Percentiles rank a stretch among this genome's conserved stretches.
These are phyloP conservation scores for Nasonia oneida DNA, from an alignment of 2,888 invertebrate species.

Conservation along the genomic window DNA sequence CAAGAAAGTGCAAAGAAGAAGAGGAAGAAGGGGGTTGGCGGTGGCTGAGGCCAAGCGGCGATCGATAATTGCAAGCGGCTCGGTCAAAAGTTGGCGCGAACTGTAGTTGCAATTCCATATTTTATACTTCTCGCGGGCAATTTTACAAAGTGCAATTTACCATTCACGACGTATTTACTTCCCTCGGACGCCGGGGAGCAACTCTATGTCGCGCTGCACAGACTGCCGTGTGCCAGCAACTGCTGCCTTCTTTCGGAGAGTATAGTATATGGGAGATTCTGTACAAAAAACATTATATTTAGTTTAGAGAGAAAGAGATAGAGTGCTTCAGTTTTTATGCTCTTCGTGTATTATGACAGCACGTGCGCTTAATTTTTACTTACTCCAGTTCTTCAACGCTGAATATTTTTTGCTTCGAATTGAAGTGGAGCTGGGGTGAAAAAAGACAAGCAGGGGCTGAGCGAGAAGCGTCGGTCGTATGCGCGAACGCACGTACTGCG, in stretches of 20 bases:
- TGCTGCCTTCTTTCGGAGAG: slow-evolving; percentile 15
- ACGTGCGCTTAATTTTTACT: not conserved
- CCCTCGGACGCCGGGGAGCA: not conserved
- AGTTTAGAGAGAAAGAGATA: too few relatives aligned
- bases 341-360: too few relatives aligned
- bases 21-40: not conserved
- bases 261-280: not conserved
- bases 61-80: slow-evolving; percentile 47
- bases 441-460: not conserved
- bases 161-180: slow-evolving; percentile 49
- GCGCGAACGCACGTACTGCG: not conserved
- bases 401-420: slow-evolving; percentile 5
- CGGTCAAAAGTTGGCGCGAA: slow-evolving; percentile 53
- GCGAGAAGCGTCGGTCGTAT: not conserved
- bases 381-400: not conserved
- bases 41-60: slow-evolving; percentile 7
- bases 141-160: slow-evolving; percentile 60
- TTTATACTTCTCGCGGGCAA: slow-evolving; percentile 52
- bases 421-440: not conserved
- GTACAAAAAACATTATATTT: too few relatives aligned
- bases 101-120: slow-evolving; percentile 49
- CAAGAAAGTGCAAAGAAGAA: not conserved
- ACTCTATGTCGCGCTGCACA: not conserved
- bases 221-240: not conserved
- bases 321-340: too few relatives aligned